These are phyloP conservation scores for Rachycentron canadum DNA, from an alignment of 2,797 vertebrate species.

Conservation along the genomic window DNA sequence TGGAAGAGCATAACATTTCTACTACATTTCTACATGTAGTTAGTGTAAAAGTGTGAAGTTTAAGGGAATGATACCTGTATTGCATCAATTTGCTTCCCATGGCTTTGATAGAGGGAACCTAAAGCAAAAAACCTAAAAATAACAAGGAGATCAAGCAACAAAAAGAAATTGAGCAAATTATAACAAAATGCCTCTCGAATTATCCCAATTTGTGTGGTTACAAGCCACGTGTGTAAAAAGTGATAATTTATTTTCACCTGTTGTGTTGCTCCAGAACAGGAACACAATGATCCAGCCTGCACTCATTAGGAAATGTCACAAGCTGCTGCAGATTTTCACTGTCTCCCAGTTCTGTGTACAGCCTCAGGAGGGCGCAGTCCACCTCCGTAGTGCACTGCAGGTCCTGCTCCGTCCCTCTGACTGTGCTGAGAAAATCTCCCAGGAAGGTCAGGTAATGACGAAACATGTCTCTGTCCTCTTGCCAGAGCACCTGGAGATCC, in stretches of 20 bases:
- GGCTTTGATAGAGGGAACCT: slow-evolving; percentile 79
- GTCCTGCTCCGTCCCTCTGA: slow-evolving; percentile 55
- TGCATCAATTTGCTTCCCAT: slow-evolving; percentile 68
- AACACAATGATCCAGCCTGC: slow-evolving; percentile 71
- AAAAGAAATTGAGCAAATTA: not conserved
- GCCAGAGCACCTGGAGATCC: slow-evolving; percentile 66
- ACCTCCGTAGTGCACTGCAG: slow-evolving; percentile 66
- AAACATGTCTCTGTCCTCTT: slow-evolving; percentile 59
- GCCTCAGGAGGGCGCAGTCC: slow-evolving; percentile 80
- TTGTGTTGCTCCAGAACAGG: slow-evolving; percentile 70
- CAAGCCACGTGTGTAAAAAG: not conserved
- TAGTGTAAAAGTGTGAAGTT: not conserved
- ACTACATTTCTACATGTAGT: not conserved
- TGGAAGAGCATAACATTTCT: slow-evolving; percentile 53
- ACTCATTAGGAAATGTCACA: slow-evolving; percentile 69
- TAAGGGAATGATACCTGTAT: slow-evolving; percentile 66
- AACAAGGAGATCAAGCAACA: not conserved
- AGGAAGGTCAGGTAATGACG: slow-evolving; percentile 76
- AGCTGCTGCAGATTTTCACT: slow-evolving; percentile 68
- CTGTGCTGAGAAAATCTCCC: slow-evolving; percentile 69
- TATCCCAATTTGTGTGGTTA: not conserved
- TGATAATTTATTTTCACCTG: slow-evolving; percentile 60
- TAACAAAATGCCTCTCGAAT: not conserved
- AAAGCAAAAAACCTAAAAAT: slow-evolving; percentile 78
- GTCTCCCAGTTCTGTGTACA: slow-evolving; percentile 70